Evolutionary conservation across 1,140 invertebrate genomes (phyloP), one percentile per base, ranked within the genome.

Genomic region (Heliconius melpomene): DNA sequence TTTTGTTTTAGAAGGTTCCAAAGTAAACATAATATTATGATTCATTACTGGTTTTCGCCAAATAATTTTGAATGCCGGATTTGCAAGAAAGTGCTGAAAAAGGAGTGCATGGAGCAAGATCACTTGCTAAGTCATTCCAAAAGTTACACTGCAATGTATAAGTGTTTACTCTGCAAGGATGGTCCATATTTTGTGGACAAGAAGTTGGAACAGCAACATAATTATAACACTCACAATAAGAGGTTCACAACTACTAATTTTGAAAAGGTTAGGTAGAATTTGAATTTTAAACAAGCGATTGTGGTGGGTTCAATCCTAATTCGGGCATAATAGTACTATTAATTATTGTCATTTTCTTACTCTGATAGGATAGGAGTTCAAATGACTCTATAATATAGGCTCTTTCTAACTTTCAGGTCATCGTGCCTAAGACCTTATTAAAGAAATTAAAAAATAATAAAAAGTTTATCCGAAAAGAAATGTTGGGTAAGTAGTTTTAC

Each of bases 91-190:
- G 26, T 29, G 26, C 26, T 29, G 0, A 20, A 11, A 3, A 81
- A 46, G 3, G 32, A 76, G 11, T 89, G 87, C 40, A 83, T 83
- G 79, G 77, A 83, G 26, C 5, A 73, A 11, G 7, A 76, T 2
- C 87, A 88, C 57, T 60, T 86, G 60, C 16, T 84, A 40, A 73
- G 76, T 16, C 87, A 88, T 46, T 82, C 85, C 0, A 38, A 84
- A 2, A 81, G 73, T n/a, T 88, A 83, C 57, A 77, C 38, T 1
- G 18, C 80, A 13, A 18, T 83, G 50, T 83, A 83, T 23, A 85
- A 79, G 26, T 87, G 85, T 29, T 29, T 77, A 13, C 2, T 77
- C 7, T 86, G 81, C 72, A 3, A 16, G 29, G 32, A 76, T 11
- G 9, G 40, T 52, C 23, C 75, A 36, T 75, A 60, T 72, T 57